Evolutionary conservation across 2,797 vertebrate genomes (phyloP).

Genomic region (Phataginus tetradactyla): DNA sequence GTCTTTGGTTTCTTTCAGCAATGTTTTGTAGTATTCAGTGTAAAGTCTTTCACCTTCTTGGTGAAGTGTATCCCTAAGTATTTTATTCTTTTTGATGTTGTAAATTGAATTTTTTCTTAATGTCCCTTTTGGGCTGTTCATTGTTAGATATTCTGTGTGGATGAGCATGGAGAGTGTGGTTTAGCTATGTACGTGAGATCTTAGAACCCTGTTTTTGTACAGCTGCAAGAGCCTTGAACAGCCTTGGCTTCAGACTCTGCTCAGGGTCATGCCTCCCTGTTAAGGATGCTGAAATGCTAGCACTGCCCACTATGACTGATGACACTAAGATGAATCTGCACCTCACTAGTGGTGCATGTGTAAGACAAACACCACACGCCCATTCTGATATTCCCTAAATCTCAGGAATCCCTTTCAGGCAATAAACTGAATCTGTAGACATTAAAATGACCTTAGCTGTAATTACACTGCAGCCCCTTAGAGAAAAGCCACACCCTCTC

Average conservation of each 20-base stretch:
- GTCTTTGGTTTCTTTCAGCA: background rate
- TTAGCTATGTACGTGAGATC: background rate
- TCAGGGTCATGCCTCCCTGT: background rate
- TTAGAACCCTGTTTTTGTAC: background rate
- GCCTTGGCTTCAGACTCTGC: background rate
- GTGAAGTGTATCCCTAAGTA: background rate
- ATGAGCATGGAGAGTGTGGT: background rate
- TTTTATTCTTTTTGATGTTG: slow-evolving; percentile 1
- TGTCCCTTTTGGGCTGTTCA: background rate
- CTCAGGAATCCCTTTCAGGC: background rate
- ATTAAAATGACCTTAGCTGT: background rate
- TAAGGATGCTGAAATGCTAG: background rate
- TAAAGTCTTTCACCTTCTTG: background rate
- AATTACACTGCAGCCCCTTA: background rate
- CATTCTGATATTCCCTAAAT: background rate
- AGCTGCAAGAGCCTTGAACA: background rate
- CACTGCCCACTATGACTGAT: background rate
- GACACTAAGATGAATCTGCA: background rate
- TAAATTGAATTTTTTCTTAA: slow-evolving; percentile 45
- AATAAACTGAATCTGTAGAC: background rate
- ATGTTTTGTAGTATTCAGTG: background rate
- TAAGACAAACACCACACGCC: background rate
- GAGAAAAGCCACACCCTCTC: background rate
- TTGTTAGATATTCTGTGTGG: background rate
- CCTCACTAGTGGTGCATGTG: no score